Evolutionary conservation across 2,113 vertebrate genomes (phyloP).

Genomic region (Hylia prasina): DNA sequence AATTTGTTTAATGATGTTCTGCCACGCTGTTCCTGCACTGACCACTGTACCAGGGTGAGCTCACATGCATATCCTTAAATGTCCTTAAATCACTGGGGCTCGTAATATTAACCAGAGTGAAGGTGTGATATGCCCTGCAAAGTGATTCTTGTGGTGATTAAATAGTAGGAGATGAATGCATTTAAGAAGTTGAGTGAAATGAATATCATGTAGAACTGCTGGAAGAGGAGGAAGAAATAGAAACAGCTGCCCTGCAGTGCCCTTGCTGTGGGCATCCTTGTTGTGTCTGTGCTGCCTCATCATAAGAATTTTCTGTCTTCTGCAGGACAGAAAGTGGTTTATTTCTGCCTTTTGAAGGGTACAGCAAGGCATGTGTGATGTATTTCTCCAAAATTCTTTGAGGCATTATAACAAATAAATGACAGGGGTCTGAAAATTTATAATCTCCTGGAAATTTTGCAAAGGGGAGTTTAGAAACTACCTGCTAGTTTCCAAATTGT

Average conservation of each 20-base stretch:
- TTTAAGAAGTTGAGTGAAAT: background rate
- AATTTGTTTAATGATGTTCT: background rate
- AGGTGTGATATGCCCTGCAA: background rate
- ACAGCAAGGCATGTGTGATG: rapidly evolving
- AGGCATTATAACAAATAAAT: background rate
- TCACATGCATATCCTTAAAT: background rate
- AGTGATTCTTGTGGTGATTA: rapidly evolving
- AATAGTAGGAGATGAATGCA: rapidly evolving
- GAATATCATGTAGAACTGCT: rapidly evolving
- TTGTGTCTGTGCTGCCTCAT: rapidly evolving
- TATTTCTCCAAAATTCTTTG: background rate
- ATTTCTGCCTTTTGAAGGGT: background rate
- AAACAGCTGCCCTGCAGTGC: background rate
- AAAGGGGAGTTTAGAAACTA: background rate
- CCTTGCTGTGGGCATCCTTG: background rate
- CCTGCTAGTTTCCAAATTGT: background rate
- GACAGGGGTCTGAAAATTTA: background rate
- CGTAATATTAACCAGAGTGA: background rate
- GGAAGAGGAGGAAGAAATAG: background rate
- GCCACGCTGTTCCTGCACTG: background rate
- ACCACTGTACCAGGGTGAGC: background rate
- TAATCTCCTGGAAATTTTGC: background rate
- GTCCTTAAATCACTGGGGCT: background rate
- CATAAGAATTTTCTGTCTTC: background rate
- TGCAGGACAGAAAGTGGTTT: background rate